Percentiles rank a stretch among this genome's conserved stretches.
Evolutionary conservation across 2,113 vertebrate species (phyloP).

Genomic region (Syrrhaptes paradoxus): DNA sequence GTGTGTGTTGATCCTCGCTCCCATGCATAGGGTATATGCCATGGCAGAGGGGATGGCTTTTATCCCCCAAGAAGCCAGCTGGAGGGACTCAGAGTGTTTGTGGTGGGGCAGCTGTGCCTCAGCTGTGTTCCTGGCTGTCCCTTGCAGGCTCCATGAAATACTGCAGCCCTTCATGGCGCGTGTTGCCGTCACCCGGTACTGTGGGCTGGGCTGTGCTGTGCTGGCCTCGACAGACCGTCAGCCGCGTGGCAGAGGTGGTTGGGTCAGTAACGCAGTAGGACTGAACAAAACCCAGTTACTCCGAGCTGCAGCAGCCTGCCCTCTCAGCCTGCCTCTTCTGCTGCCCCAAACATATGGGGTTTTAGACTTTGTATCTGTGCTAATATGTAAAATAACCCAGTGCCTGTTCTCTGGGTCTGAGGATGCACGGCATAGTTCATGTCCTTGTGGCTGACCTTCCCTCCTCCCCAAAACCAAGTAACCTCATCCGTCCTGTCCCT

Average conservation of each 20-base stretch:
- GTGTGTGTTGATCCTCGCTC: neutral
- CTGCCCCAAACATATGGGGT: neutral
- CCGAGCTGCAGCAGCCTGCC: neutral
- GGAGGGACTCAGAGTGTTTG: neutral
- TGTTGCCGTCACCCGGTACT: accelerated
- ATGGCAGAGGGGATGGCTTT: neutral
- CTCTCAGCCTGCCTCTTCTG: neutral
- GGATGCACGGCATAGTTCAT: neutral
- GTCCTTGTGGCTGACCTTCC: neutral
- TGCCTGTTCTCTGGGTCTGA: neutral
- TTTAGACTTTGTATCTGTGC: neutral
- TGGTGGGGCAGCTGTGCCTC: neutral
- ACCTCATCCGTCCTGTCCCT: neutral
- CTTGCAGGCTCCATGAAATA: neutral
- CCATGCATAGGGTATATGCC: no score
- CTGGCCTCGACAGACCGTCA: accelerated
- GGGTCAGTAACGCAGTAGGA: neutral
- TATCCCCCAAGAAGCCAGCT: neutral
- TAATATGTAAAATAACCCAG: neutral
- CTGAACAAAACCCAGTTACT: neutral
- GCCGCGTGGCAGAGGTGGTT: accelerated
- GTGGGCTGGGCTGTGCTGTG: neutral
- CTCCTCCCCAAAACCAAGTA: neutral
- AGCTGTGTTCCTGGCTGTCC: neutral
- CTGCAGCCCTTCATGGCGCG: accelerated